Conservation (phyloP, 2,113 vertebrate genomes). For the Furnarius figulus region DNA sequence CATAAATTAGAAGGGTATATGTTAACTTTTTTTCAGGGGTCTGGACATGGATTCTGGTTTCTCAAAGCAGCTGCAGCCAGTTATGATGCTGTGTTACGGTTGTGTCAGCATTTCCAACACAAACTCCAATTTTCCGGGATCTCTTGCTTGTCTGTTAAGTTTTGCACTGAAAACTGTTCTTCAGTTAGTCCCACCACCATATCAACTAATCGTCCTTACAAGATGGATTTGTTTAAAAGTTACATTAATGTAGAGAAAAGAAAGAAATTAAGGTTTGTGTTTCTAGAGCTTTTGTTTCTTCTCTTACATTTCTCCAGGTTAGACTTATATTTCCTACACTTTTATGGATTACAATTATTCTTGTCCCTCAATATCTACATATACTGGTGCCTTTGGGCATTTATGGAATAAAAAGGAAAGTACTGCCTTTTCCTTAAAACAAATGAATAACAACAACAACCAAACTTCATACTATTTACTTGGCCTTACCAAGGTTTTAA, state of each 20-base stretch:
- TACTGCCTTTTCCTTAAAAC: background rate
- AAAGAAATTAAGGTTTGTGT: background rate
- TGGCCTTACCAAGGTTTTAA: background rate
- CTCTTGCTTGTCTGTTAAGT: conserved; percentile 41
- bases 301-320: background rate
- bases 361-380: background rate
- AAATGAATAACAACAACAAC: background rate
- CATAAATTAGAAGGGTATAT: background rate
- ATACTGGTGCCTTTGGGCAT: background rate
- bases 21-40: conserved; percentile 20
- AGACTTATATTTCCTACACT: background rate
- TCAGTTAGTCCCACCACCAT: background rate
- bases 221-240: conserved; percentile 16
- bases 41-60: conserved; percentile 33
- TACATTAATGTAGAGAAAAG: background rate
- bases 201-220: conserved; percentile 7
- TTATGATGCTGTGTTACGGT: conserved; percentile 43
- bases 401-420: background rate
- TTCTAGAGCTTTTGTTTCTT: background rate
- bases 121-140: conserved; percentile 50
- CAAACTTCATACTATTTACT: background rate
- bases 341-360: background rate
- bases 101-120: conserved; percentile 56
- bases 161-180: conserved; percentile 50
- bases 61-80: conserved; percentile 46